Evolutionary conservation across 64 coral and sea anemone genomes (phyloP).

Genomic region (Stylophora pistillata): DNA sequence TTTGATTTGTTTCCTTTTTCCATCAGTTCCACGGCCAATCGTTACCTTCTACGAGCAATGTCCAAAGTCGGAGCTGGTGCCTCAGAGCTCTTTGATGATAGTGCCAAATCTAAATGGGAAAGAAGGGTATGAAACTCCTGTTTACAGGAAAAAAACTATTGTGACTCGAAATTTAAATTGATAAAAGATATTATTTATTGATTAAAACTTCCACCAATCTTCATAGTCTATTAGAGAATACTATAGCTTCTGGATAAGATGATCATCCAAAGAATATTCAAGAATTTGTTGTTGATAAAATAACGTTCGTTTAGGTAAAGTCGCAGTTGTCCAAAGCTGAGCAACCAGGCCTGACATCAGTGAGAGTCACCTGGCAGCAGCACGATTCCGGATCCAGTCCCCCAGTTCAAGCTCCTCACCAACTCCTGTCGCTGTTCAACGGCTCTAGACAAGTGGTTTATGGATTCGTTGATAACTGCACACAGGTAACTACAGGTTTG

Average conservation of each 20-base stretch:
- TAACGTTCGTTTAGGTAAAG: conserved; percentile 45
- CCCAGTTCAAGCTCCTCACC: conserved; percentile 86
- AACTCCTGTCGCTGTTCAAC: conserved; percentile 88
- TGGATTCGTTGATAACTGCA: conserved; percentile 91
- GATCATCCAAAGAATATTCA: neutral
- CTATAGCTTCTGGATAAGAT: no score
- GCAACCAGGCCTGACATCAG: conserved; percentile 94
- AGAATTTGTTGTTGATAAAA: neutral
- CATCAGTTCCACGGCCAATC: conserved; percentile 79
- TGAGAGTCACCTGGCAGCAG: conserved; percentile 96
- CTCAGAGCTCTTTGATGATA: conserved; percentile 85
- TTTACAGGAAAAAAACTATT: no score
- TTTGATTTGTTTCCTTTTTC: neutral
- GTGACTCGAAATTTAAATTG: no score
- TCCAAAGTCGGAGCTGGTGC: conserved; percentile 83
- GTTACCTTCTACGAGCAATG: conserved; percentile 79
- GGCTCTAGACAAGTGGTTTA: conserved; percentile 95
- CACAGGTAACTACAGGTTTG: conserved; percentile 67
- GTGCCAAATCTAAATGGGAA: conserved; percentile 97
- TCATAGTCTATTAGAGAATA: no score
- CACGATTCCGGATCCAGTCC: conserved; percentile 65
- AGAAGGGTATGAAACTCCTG: conserved; percentile 46
- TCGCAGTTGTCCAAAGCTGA: conserved; percentile 73
- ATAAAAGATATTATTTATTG: no score
- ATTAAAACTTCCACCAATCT: no score